Percentiles rank a stretch among this genome's conserved stretches.
Conservation (phyloP, 2,888 invertebrate species). For the Melitaea athalia region DNA sequence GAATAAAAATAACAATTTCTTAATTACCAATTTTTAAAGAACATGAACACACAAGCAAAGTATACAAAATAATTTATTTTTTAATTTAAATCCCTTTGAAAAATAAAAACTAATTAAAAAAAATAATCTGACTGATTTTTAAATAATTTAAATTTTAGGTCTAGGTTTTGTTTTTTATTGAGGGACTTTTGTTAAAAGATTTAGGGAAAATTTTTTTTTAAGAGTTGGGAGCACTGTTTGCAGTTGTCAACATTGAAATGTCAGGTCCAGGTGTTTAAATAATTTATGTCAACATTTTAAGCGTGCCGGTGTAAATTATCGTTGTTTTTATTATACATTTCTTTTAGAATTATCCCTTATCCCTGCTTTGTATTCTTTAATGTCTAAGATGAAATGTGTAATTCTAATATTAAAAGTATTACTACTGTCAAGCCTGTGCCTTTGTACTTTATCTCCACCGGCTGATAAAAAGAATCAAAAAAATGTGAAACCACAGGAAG, state of each 20-base stretch:
- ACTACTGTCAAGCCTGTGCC: conserved; percentile 65
- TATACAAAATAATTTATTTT: too few relatives aligned
- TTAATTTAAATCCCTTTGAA: too few relatives aligned
- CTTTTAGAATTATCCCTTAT: neutral
- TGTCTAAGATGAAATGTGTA: conserved; percentile 60
- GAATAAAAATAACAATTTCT: too few relatives aligned
- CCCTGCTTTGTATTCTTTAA: neutral
- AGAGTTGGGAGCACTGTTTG: too few relatives aligned
- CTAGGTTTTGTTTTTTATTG: too few relatives aligned
- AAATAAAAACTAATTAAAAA: too few relatives aligned
- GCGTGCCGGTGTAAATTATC: conserved; percentile 20
- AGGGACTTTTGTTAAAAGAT: too few relatives aligned
- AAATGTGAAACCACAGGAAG: conserved; percentile 76
- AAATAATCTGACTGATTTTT: too few relatives aligned
- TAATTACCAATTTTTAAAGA: too few relatives aligned
- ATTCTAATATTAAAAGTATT: conserved; percentile 61
- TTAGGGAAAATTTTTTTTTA: too few relatives aligned
- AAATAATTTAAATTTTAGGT: too few relatives aligned
- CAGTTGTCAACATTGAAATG: neutral
- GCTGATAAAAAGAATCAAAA: conserved; percentile 74
- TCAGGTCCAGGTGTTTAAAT: neutral
- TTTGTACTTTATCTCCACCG: conserved; percentile 75
- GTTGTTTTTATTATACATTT: conserved; percentile 7
- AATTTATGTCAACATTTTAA: conserved; percentile 9
- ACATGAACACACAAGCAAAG: too few relatives aligned